Percentiles rank a stretch among this genome's conserved stretches.
Evolutionary conservation across 2,113 vertebrate species (phyloP).

Genomic region (Boleophthalmus pectinirostris): DNA sequence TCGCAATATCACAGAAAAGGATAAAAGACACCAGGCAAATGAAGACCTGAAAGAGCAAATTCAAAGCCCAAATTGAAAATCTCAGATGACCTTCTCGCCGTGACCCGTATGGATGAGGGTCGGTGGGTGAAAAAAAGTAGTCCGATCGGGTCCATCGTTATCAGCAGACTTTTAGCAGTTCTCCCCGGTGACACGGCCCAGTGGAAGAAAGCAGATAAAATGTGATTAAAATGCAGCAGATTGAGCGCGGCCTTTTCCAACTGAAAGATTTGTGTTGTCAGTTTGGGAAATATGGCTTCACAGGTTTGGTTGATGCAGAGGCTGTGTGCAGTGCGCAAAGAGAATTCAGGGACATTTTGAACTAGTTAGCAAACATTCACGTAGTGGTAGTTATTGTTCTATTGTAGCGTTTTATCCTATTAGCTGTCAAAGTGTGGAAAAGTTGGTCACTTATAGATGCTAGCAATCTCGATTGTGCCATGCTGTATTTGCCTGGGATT

Average conservation of each 20-base stretch:
- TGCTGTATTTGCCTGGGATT: no score
- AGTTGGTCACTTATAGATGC: no score
- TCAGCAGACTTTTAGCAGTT: constrained; percentile 25
- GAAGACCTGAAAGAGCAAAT: constrained; percentile 51
- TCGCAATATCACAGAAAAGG: constrained; percentile 33
- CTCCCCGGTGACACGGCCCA: constrained; percentile 3
- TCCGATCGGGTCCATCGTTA: constrained; percentile 21
- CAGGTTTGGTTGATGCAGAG: constrained; percentile 30
- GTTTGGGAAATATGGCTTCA: constrained; percentile 26
- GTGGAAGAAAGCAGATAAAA: constrained; percentile 43
- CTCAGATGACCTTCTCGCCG: constrained; percentile 44
- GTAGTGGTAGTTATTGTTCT: background rate
- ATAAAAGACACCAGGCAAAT: constrained; percentile 42
- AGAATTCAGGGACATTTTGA: constrained; percentile 26
- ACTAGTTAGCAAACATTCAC: background rate
- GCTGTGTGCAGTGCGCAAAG: constrained; percentile 44
- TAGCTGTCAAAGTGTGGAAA: no score
- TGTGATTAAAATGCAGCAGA: constrained; percentile 60
- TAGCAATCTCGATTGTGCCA: no score
- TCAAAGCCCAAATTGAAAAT: constrained; percentile 50
- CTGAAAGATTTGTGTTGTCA: constrained; percentile 51
- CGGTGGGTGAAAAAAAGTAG: constrained; percentile 18
- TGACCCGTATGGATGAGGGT: constrained; percentile 29
- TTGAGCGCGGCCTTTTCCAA: constrained; percentile 41
- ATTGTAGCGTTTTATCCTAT: background rate